Base-by-base conservation (phyloP, 2,797 vertebrate species). In the Melanogrammus aeglefinus region DNA sequence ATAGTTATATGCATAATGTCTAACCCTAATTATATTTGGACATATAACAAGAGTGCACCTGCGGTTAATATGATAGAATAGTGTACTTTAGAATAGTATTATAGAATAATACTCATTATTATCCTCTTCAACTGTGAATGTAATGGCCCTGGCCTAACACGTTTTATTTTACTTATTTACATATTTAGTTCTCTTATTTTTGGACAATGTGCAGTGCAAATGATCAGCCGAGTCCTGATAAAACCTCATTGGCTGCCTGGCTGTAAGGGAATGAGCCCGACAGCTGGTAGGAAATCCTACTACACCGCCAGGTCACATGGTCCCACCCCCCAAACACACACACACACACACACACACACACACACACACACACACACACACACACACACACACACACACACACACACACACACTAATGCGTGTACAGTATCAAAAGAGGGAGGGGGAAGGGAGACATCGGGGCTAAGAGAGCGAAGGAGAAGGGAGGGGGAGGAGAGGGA, bases 241-340 rank as follows among this genome's bases (percentile, higher is more conserved):
- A 74, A 63, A 35, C 76, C 82, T 83, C 57, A 74, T 16, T 70
- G 77, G 77, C 51, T 66, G 77, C 80, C 70, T 33, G 70, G 27
- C 41, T 77, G 78, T 78, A 82, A 80, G 86, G 88, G 86, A 89
- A 89, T 90, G 87, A 92, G 82, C 78, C 76, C 73, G 85, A 89
- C 92, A 89, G 90, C 91, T 92, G 91, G 81, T 86, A 83, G 82
- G 86, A 88, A 91, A 90, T 93, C 88, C 90, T 91, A 89, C 90
- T 85, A 86, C 87, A 79, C 78, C 79, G 74, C 76, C 63, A 82
- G 82, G 86, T 94, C 92, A 94, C 90, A 87, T 93, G 92, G 88
- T 88, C 91, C 82, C 86, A 77, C 79, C 71, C 79, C 79, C 79
- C 74, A 82, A 80, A 74, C 74, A 18, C 79, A 57, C 75, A 78